Base-by-base conservation (phyloP, 1,140 invertebrate genomes). In the Venustaconcha ellipsiformis region DNA sequence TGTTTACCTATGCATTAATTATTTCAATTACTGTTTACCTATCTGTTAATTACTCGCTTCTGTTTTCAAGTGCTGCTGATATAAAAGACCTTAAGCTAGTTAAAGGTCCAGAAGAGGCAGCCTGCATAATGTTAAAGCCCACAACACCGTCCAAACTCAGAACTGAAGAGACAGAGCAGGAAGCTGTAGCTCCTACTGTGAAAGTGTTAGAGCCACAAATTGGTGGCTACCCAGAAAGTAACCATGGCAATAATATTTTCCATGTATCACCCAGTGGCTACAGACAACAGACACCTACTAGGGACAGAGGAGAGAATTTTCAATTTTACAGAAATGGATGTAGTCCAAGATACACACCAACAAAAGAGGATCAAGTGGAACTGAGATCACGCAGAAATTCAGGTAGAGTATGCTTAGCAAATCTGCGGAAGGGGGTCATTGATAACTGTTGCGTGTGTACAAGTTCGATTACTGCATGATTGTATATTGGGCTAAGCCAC, bases 1-100 rank as follows among this genome's bases (percentile, higher is more conserved):
- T 23, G 23, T 23, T 23, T 23, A 23, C 23, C 23, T 23, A 23
- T 23, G 23, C 23, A 23, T 23, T 23, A 23, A 23, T 23, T 23
- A 23, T 23, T 23, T 23, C 23, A 1, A 23, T 23, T 37, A 68
- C n/a, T 68, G 18, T 59, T 23, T 12, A 74, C 23, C 59, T 62
- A 56, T 55, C 48, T 15, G 14, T 13, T 57, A 12, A 17, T 11
- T 68, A 14, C 72, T 64, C 71, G 59, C 58, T 65, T 72, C 90
- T 91, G 63, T 65, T 76, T 91, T 92, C 65, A 83, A 94, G 93
- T 81, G 92, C 92, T 62, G 89, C 87, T 76, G 92, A 93, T 82
- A 94, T 94, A 76, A 74, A 90, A 73, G 90, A 92, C 70, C 86
- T 94, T 74, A 91, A 92, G 82, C 92, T 94, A 79, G 92, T 94